Base-by-base conservation (phyloP, 2,888 invertebrate genomes). In the Amblyteles armatorius region DNA sequence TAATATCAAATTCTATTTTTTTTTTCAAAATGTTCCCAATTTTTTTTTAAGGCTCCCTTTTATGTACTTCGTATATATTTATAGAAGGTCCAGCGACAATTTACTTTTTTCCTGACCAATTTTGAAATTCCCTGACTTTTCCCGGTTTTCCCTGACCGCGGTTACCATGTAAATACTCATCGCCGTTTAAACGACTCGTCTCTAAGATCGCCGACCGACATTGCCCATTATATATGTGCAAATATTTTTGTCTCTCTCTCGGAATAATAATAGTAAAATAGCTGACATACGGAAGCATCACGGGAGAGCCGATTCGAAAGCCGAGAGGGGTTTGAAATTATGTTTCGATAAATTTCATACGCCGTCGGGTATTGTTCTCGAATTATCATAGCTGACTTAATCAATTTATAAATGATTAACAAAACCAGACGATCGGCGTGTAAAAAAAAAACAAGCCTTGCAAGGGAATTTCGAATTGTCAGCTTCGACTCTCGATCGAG, bases 131-230 rank as follows among this genome's bases (percentile, higher is more conserved):
- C n/a, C n/a, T n/a, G n/a, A n/a, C n/a, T n/a, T n/a, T n/a, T n/a
- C n/a, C n/a, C n/a, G n/a, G n/a, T n/a, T n/a, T n/a, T n/a, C n/a
- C n/a, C n/a, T n/a, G n/a, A n/a, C n/a, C n/a, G n/a, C n/a, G n/a
- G n/a, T n/a, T n/a, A n/a, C n/a, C n/a, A n/a, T n/a, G 68, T 82
- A 76, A 13, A 13, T 26, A 22, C 81, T 86, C 81, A 67, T 13
- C 36, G 65, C 69, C 36, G 81, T 19, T 69, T 82, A 81, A 82
- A 79, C 44, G 11, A 33, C 72, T 72, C 72, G 36, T 80, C 79
- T 72, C 50, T 48, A 2, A 48, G 16, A 33, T 65, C 63, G 26
- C 16, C 60, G 78, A 13, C 36, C 60, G 68, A 71, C 71, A 72
- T 63, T 71, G 55, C 26, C 19, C 65, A 69, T 16, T 48, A 16